Base-by-base conservation (phyloP, 2,797 vertebrate genomes). In the Cetoscarus ocellatus region DNA sequence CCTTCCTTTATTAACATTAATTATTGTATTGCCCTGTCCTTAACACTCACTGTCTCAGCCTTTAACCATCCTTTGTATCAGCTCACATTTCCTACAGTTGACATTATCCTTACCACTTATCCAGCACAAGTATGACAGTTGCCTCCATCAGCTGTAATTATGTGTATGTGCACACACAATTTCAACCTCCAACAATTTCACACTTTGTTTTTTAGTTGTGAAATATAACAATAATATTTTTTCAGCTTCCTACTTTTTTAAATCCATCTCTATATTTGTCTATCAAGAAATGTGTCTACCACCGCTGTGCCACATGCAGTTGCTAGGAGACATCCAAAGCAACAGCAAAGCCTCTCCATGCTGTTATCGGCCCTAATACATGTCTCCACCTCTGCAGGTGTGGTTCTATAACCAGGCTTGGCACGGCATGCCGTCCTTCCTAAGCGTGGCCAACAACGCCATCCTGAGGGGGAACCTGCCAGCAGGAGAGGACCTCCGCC, bases 331-430 rank as follows among this genome's bases (percentile, higher is more conserved):
- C 80, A 57, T 69, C 35, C 18, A 35, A 62, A 61, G 57, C 49
- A 14, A 43, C 52, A 2, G 39, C 57, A 53, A 55, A 71, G 63
- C 65, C 34, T 58, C 8, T 3, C 5, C 54, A 47, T 44, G 61
- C 65, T 61, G 18, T 14, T 77, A 51, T 70, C 18, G 1, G 3
- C 8, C 48, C 42, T 49, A 45, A 61, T 17, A 39, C 38, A 71
- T 27, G 19, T 79, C 62, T 80, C 45, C 42, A 43, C 67, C 69
- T 47, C 40, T 8, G 14, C 75, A 99, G 98, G 97, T 99, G 63
- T 99, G 98, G 98, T 99, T 99, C 93, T 98, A 99, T 84, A 99
- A 99, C 92, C 93, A 96, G 79, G 98, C 95, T 5, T 98, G 96
- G 96, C 98, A 99, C 52, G 91, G 95, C 14, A 70, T 99, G 8